These are phyloP conservation scores for Notiomystis cincta DNA, from an alignment of 2,113 vertebrate genomes.

Conservation along the genomic window DNA sequence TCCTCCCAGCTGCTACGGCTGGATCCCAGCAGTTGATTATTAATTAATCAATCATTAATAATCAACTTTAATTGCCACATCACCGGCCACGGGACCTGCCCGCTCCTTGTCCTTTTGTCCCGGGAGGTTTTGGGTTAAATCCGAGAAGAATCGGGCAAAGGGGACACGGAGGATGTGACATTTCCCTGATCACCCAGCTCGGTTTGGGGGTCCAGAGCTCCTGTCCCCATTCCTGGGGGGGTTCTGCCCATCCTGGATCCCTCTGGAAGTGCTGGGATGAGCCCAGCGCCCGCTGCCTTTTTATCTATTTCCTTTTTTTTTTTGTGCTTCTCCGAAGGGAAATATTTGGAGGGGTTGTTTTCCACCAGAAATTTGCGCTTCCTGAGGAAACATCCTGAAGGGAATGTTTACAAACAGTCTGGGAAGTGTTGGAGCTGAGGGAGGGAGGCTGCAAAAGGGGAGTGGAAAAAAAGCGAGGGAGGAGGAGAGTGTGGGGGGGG, in stretches of 20 bases:
- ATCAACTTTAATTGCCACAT: neutral
- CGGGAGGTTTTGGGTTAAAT: neutral
- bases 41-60: no score
- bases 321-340: neutral
- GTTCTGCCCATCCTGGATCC: neutral
- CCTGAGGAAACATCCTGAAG: neutral
- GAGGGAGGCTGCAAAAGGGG: neutral
- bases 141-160: neutral
- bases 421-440: neutral
- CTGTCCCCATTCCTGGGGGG: neutral
- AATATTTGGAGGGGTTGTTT: neutral
- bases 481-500: neutral
- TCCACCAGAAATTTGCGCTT: neutral
- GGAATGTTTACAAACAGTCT: neutral
- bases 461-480: fast-evolving
- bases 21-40: neutral
- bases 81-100: neutral
- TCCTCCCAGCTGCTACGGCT: neutral
- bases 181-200: neutral
- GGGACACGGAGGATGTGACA: neutral
- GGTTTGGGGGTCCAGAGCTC: neutral
- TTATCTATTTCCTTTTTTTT: no score
- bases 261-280: neutral
- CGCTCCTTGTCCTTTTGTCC: neutral
- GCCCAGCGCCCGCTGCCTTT: neutral